A percentile compares a stretch with the other conserved stretches of the same genome.
phyloP scores from a whole-genome alignment of 1,140 invertebrate genomes.

The Leguminivora glycinivorella region DNA sequence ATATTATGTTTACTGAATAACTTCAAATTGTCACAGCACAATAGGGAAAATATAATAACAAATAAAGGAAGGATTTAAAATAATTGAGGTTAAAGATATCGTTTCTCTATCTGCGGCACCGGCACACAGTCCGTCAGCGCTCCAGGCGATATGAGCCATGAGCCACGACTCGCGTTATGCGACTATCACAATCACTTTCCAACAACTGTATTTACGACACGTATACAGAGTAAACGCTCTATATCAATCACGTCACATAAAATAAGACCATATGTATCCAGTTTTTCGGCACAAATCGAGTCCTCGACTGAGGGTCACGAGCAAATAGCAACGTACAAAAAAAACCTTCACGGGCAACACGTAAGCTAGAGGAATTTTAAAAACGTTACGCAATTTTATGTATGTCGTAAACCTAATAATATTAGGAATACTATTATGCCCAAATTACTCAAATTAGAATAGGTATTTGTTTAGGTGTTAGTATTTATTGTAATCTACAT shows the following conservation, averaged over 20 bases:
- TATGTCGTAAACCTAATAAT: slow-evolving; percentile 44
- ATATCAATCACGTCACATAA: slow-evolving; percentile 32
- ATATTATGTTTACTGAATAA: slow-evolving; percentile 42
- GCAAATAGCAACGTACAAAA: slow-evolving; percentile 47
- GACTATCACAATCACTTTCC: slow-evolving; percentile 44
- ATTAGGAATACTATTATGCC: slow-evolving; percentile 25
- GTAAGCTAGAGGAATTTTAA: slow-evolving; percentile 74
- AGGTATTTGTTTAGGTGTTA: slow-evolving; percentile 40
- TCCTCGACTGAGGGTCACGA: slow-evolving; percentile 70
- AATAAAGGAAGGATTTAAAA: neutral
- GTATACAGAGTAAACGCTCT: slow-evolving; percentile 29
- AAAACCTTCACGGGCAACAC: slow-evolving; percentile 76
- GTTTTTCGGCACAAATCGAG: slow-evolving; percentile 55
- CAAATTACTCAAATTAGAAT: slow-evolving; percentile 7
- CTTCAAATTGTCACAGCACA: neutral
- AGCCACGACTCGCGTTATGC: slow-evolving; percentile 29
- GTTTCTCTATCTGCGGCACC: slow-evolving; percentile 14
- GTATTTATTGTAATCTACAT: slow-evolving; percentile 40
- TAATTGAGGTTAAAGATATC: neutral
- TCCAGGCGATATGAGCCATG: slow-evolving; percentile 37
- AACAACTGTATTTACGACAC: slow-evolving; percentile 33
- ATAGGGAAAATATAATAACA: neutral
- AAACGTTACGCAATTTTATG: slow-evolving; percentile 76
- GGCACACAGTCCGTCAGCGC: slow-evolving; percentile 29
- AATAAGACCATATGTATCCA: slow-evolving; percentile 53